Conservation (phyloP, 2,797 vertebrate genomes). For the Helicolenus hilgendorfi region DNA sequence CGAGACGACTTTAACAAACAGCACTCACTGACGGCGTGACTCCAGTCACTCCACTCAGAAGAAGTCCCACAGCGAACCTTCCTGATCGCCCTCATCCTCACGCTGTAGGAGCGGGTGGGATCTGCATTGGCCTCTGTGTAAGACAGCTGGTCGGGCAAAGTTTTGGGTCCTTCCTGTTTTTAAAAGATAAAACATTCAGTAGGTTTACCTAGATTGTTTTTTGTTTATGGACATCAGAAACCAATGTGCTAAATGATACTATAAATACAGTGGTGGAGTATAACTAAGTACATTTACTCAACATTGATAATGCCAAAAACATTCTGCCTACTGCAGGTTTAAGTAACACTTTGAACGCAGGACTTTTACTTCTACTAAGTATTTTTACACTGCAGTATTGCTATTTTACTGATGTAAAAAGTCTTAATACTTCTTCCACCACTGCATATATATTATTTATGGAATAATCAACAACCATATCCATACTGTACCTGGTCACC, state of each 20-base stretch:
- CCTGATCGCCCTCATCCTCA: constrained; percentile 59
- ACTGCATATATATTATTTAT: not conserved
- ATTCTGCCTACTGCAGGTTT: too few relatives aligned
- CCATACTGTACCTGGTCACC: constrained; percentile 59
- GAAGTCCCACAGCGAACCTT: fast-evolving
- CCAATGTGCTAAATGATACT: not conserved
- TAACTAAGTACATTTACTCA: too few relatives aligned
- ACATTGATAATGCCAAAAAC: too few relatives aligned
- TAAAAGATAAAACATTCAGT: constrained; percentile 6
- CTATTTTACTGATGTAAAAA: too few relatives aligned
- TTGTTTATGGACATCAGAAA: not conserved
- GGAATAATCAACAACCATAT: not conserved
- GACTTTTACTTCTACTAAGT: too few relatives aligned
- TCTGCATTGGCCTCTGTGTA: constrained; percentile 17
- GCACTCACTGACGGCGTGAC: constrained; percentile 67
- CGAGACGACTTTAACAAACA: not conserved
- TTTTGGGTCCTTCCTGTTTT: constrained; percentile 19
- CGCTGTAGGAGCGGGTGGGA: constrained; percentile 21
- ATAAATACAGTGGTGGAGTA: too few relatives aligned
- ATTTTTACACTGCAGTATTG: too few relatives aligned
- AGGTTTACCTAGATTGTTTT: not conserved
- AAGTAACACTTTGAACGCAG: too few relatives aligned
- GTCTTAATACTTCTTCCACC: too few relatives aligned
- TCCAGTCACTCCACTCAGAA: constrained; percentile 77
- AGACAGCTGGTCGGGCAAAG: fast-evolving